A percentile compares a stretch with the other conserved stretches of the same genome.
phyloP scores from a whole-genome alignment of 2,797 vertebrate genomes.

The Oryzias dopingdopingensis region DNA sequence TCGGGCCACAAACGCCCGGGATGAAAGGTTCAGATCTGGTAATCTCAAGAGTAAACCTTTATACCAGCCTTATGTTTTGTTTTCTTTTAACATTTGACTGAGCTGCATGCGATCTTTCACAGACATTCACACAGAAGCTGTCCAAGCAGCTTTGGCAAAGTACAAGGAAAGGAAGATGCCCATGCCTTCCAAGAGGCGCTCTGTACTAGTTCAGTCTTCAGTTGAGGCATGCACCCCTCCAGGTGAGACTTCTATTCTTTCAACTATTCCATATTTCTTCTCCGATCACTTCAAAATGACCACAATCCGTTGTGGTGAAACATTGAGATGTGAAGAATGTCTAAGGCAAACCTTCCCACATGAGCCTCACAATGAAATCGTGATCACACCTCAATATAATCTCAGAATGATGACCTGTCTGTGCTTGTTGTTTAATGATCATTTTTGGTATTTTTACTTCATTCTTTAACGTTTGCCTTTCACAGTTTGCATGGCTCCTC shows the following conservation, averaged over 20 bases:
- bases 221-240: conserved; percentile 92
- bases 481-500: not conserved
- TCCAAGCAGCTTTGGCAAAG: conserved; percentile 93
- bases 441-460: conserved; percentile 16
- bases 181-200: conserved; percentile 95
- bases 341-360: conserved; percentile 62
- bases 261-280: conserved; percentile 5
- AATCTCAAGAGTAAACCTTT: conserved; percentile 35
- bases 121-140: conserved; percentile 97
- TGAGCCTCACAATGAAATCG: conserved; percentile 50
- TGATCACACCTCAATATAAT: conserved; percentile 61
- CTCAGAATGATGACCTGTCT: conserved; percentile 51
- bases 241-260: conserved; percentile 75
- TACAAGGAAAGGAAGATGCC: conserved; percentile 97
- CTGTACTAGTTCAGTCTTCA: conserved; percentile 88
- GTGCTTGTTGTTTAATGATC: conserved; percentile 31
- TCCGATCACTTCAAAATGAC: not conserved
- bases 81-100: conserved; percentile 3
- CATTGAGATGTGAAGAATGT: conserved; percentile 44
- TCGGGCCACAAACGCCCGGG: conserved; percentile 83
- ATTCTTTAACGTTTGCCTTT: conserved; percentile 11
- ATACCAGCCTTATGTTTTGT: not conserved
- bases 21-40: conserved; percentile 97
- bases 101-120: conserved; percentile 17
- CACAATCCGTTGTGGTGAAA: conserved; percentile 8